These are phyloP conservation scores for Xiphorhynchus elegans DNA, from an alignment of 2,113 vertebrate species.

Conservation along the genomic window DNA sequence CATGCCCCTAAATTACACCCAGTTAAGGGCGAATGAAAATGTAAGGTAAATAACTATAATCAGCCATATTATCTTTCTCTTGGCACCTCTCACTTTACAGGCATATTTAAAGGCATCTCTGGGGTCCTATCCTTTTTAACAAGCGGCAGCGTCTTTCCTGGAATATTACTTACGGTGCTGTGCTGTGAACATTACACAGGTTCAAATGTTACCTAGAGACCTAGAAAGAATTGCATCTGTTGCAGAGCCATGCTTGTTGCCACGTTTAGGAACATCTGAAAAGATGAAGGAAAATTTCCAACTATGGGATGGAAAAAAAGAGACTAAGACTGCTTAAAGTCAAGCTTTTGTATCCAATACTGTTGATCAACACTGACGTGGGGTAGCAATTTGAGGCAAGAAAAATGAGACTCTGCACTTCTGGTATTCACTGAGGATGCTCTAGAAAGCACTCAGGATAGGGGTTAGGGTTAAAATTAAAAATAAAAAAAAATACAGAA, in stretches of 20 bases:
- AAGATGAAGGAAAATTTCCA: conserved; percentile 63
- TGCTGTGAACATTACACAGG: conserved; percentile 78
- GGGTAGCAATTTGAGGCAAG: conserved; percentile 12
- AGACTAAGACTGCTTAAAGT: conserved; percentile 44
- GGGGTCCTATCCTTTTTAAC: conserved; percentile 84
- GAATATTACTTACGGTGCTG: conserved; percentile 81
- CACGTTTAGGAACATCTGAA: conserved; percentile 63
- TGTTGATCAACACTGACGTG: conserved; percentile 16
- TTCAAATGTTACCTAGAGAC: conserved; percentile 84
- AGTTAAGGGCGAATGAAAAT: conserved; percentile 87
- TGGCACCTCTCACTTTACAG: conserved; percentile 85
- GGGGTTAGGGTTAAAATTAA: no score
- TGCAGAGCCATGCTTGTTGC: conserved; percentile 62
- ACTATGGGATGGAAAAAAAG: conserved; percentile 38
- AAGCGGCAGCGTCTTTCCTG: conserved; percentile 77
- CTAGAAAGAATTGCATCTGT: conserved; percentile 71
- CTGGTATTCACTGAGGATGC: not conserved
- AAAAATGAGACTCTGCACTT: not conserved
- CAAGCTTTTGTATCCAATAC: conserved; percentile 12
- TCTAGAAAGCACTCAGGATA: not conserved
- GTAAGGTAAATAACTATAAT: conserved; percentile 90
- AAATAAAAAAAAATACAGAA: not conserved
- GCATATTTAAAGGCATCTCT: conserved; percentile 85
- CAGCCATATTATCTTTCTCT: conserved; percentile 86
- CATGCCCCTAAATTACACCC: conserved; percentile 87